Conservation (phyloP, 2,888 invertebrate species). For the Baccha elongata region DNA sequence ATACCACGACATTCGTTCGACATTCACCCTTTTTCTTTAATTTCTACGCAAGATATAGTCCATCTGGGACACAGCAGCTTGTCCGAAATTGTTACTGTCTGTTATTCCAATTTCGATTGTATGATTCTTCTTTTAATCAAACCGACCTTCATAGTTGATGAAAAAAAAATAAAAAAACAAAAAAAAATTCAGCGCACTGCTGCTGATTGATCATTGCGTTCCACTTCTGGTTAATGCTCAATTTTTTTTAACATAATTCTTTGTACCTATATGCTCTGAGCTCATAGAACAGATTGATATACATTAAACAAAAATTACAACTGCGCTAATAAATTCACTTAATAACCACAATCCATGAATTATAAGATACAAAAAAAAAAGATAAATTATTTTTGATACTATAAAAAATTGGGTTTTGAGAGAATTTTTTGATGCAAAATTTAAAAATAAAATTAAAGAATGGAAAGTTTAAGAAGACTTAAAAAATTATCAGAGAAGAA, state of each 20-base stretch:
- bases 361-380: too few species aligned
- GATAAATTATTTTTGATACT: conserved; percentile 40
- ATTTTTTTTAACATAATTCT: conserved; percentile 21
- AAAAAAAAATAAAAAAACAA: neutral
- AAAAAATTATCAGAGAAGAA: too few species aligned
- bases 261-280: neutral
- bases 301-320: neutral
- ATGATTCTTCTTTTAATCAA: conserved; percentile 54
- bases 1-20: conserved; percentile 54
- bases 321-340: conserved; percentile 16
- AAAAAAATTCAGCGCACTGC: neutral
- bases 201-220: conserved; percentile 28
- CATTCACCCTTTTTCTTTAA: conserved; percentile 23
- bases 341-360: conserved; percentile 23
- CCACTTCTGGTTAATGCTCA: conserved; percentile 48
- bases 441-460: too few species aligned
- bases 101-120: conserved; percentile 11
- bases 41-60: conserved; percentile 11
- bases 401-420: neutral
- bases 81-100: conserved; percentile 1
- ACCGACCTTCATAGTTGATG: conserved; percentile 65
- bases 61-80: conserved; percentile 18
- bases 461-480: too few species aligned
- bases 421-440: neutral
- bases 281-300: conserved; percentile 3